These are phyloP conservation scores for Brassicogethes aeneus DNA, from an alignment of 2,888 invertebrate species.

Conservation along the genomic window DNA sequence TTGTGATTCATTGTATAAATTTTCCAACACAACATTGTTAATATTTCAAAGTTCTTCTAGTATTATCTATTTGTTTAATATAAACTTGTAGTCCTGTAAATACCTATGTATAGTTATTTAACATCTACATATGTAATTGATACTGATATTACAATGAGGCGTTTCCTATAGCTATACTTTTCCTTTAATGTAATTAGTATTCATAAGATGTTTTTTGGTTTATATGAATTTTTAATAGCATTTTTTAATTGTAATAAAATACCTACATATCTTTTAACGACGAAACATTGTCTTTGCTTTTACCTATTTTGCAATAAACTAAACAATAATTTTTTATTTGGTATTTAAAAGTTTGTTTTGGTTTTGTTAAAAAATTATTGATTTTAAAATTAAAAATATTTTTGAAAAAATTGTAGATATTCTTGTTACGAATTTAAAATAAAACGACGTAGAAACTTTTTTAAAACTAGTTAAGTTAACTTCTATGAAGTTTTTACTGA, in stretches of 20 bases:
- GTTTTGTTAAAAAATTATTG: no score
- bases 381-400: no score
- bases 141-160: constrained; percentile 23
- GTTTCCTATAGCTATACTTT: constrained; percentile 20
- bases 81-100: constrained; percentile 35
- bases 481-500: constrained; percentile 31
- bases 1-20: constrained; percentile 10
- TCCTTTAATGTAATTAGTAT: constrained; percentile 9
- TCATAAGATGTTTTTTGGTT: not conserved
- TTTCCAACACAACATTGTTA: constrained; percentile 18
- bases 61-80: constrained; percentile 16
- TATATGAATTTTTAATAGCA: constrained; percentile 2
- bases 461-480: constrained; percentile 18
- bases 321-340: no score
- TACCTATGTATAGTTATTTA: constrained; percentile 43
- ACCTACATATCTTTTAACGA: not conserved
- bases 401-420: constrained; percentile 31
- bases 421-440: constrained; percentile 37
- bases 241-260: not conserved
- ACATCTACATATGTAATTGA: constrained; percentile 25
- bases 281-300: no score
- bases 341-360: no score
- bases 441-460: constrained; percentile 23
- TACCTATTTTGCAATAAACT: not conserved
- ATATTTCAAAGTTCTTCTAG: constrained; percentile 16